Evolutionary conservation across 2,797 vertebrate genomes (phyloP), one percentile per base, ranked within the genome.

Genomic region (Sarcoramphus papa): DNA sequence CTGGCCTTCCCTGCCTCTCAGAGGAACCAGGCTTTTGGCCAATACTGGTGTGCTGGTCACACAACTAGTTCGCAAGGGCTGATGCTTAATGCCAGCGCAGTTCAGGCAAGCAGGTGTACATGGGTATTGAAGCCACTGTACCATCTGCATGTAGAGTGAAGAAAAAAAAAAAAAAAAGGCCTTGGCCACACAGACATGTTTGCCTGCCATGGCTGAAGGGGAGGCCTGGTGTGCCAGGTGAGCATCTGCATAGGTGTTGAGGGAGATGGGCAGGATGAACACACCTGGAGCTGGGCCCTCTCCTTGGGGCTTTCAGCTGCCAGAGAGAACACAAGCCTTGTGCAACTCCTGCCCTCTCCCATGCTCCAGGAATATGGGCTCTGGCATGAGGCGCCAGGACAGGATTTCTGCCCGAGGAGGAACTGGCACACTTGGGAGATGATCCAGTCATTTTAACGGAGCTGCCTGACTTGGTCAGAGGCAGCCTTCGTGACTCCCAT

Each of bases 321-420:
- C 63, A 83, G 57, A 65, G 40, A 62, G 48, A 88, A 70, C 37
- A 23, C 20, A 59, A 41, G 6, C 30, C 54, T 86, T 75, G 65
- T 78, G 83, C 62, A 95, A n/a, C 41, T 91, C 60, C 70, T 92
- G 45, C 53, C 37, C 62, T 92, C 50, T 90, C 73, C 69, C 65
- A 11, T 27, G 63, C 50, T 59, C 41, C 51, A 25, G 35, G 41
- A 33, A 53, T 41, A 62, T 1, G 33, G 67, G 73, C 57, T 81
- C 65, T 47, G 16, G 85, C 80, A 68, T 2, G 9, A 81, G 30
- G 35, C 4, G 8, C 31, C n/a, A 41, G 22, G 67, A 67, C 53
- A 78, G 73, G 28, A 62, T 82, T 94, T 87, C 43, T 91, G 80
- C 74, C 70, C 0, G 3, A 83, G 60, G 50, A 86, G 2, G 9